Evolutionary conservation across 1,140 invertebrate genomes (phyloP).

Genomic region (Coenobita brevimanus): DNA sequence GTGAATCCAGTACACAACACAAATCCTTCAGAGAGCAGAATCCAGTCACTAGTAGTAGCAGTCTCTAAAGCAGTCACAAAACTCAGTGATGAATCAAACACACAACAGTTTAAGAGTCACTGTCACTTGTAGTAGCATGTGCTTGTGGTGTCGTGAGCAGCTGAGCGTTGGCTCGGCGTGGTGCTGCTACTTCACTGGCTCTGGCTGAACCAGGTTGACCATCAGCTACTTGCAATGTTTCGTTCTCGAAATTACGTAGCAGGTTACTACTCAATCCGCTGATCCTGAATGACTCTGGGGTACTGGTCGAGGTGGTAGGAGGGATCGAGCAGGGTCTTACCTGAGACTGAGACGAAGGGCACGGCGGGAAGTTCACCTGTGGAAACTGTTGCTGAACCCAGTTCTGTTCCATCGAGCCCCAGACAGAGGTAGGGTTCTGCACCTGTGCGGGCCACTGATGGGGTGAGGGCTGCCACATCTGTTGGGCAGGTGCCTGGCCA

Average conservation of each 20-base stretch:
- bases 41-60: too few relatives aligned
- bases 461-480: neutral
- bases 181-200: neutral
- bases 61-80: too few relatives aligned
- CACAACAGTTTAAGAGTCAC: too few relatives aligned
- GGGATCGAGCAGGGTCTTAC: neutral
- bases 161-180: neutral
- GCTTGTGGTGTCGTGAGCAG: neutral
- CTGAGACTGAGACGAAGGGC: neutral
- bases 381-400: neutral
- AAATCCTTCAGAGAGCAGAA: too few relatives aligned
- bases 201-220: neutral
- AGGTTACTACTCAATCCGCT: neutral
- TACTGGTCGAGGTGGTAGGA: neutral
- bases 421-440: neutral
- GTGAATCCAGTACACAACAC: too few relatives aligned
- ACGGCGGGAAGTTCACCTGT: neutral
- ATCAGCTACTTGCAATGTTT: neutral
- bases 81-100: too few relatives aligned
- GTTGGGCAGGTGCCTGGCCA: neutral
- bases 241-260: neutral
- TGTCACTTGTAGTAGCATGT: neutral
- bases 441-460: neutral
- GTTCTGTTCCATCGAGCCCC: neutral
- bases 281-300: neutral